Evolutionary conservation across 1,140 invertebrate species (phyloP), one percentile per base, ranked within the genome.

Genomic region (Zaprionus gabonicus): DNA sequence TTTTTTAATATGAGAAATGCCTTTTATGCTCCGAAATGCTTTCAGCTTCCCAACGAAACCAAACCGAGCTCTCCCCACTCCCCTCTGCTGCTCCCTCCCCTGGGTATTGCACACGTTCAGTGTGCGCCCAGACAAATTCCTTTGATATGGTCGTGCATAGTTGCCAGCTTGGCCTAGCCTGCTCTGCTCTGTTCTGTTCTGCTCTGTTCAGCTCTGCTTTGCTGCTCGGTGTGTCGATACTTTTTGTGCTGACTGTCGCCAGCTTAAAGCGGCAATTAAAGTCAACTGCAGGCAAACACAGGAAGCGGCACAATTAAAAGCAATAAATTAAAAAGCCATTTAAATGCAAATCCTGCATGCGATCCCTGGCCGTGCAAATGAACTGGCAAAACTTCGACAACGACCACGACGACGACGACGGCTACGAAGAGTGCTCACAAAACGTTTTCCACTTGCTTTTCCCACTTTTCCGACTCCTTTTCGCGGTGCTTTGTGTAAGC

Each of bases 1-100:
- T 87, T 87, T 87, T 79, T 87, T 87, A 87, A 88, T 87, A 87
- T 87, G 84, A 78, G 70, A 87, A 87, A 87, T 87, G 84, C 84
- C 84, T 87, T 87, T 87, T 80, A 88, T 83, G 78, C 59, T 78
- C 77, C 71, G 74, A 87, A 78, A 81, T 83, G 66, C 77, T 83
- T 72, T 80, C 72, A 71, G 74, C 44, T 69, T 56, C 10, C n/a
- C 28, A 56, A 31, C 25, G 23, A 41, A 13, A 13, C 6, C 20
- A 6, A 59, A 59, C 25, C 59, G 31, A 31, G 4, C 27, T 9
- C 31, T 49, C 41, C 20, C 23, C 41, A 23, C 23, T 6, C 28
- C 7, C 28, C 51, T 23, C 31, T n/a, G 2, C 41, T n/a, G 0
- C 15, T 46, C n/a, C 6, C 3, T 1, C n/a, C 41, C 41, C 3